Evolutionary conservation across 2,113 vertebrate genomes (phyloP), one percentile per base, ranked within the genome.

Genomic region (Kryptolebias marmoratus): DNA sequence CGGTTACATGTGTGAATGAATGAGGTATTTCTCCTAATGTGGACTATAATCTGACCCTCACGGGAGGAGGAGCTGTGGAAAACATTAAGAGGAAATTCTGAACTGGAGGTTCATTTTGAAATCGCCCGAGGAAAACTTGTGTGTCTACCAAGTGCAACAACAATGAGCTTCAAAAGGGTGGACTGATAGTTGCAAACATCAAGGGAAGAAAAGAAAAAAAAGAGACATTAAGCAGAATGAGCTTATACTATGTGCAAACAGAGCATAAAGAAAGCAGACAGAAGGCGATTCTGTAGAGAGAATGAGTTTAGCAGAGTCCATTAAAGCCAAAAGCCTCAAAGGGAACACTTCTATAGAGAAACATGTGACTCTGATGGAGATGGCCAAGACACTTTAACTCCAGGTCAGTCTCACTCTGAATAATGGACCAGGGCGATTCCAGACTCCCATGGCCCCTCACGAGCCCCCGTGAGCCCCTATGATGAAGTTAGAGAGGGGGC

Each of bases 291-390:
- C 22, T 90, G 90, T 71, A 76, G 77, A 80, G 62, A 77, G 84
- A 93, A 91, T 90, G 90, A 68, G 91, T 92, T 93, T 92, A 92
- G 86, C 88, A 83, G 86, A 92, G 90, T 89, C 92, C 90, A 92
- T 93, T 92, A 92, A 90, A 91, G 84, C 86, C 87, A 85, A 90
- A 90, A 84, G 88, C 77, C 89, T 91, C 88, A 52, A 65, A 90
- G 89, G 89, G 85, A 91, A 80, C 30, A 63, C 76, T 86, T 80
- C 60, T 32, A 10, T 42, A 73, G 81, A 71, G 84, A 90, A 90
- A 87, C 82, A 59, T 49, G 72, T 77, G 77, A 81, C 80, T 85
- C 47, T 86, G 87, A 89, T 87, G 87, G 88, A 88, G 82, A 85
- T 84, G 82, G 82, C 78, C 71, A 82, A 87, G 82, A 91, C 80